These are phyloP conservation scores for Acleris emargana DNA, from an alignment of 2,888 invertebrate genomes.

Conservation along the genomic window DNA sequence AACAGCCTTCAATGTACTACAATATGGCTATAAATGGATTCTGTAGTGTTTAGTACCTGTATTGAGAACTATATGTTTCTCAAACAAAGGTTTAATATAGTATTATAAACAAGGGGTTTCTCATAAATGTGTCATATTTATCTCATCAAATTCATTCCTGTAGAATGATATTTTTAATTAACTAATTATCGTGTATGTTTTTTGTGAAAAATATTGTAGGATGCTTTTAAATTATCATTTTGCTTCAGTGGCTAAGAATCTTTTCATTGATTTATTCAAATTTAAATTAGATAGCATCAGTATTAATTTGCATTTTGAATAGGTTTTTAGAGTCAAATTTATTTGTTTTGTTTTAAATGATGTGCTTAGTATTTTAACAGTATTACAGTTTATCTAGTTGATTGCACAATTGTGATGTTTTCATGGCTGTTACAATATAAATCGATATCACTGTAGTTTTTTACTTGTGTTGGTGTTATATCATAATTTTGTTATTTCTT, in stretches of 20 bases:
- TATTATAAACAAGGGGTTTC: no score
- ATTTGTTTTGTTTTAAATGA: background rate
- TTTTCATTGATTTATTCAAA: background rate
- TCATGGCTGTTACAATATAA: slow-evolving; percentile 11
- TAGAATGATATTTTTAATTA: no score
- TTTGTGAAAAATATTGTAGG: no score
- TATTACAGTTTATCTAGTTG: slow-evolving; percentile 3
- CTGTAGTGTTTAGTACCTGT: no score
- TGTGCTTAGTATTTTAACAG: slow-evolving; percentile 8
- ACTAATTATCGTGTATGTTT: no score
- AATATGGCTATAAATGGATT: no score
- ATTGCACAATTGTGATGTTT: slow-evolving; percentile 20
- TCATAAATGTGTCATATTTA: no score
- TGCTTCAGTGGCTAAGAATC: background rate
- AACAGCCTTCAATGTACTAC: no score
- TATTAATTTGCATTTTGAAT: slow-evolving; percentile 19
- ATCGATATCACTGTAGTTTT: slow-evolving; percentile 9
- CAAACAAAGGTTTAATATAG: no score
- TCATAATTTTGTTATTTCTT: no score
- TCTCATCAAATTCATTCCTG: no score
- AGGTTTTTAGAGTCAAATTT: background rate
- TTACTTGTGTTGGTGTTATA: background rate
- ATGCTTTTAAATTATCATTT: no score
- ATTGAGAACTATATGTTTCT: background rate
- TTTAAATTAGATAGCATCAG: slow-evolving; percentile 3